Percentiles rank a stretch among this genome's conserved stretches.
These are phyloP conservation scores for Rutpela maculata DNA, from an alignment of 2,888 invertebrate genomes.

Conservation along the genomic window DNA sequence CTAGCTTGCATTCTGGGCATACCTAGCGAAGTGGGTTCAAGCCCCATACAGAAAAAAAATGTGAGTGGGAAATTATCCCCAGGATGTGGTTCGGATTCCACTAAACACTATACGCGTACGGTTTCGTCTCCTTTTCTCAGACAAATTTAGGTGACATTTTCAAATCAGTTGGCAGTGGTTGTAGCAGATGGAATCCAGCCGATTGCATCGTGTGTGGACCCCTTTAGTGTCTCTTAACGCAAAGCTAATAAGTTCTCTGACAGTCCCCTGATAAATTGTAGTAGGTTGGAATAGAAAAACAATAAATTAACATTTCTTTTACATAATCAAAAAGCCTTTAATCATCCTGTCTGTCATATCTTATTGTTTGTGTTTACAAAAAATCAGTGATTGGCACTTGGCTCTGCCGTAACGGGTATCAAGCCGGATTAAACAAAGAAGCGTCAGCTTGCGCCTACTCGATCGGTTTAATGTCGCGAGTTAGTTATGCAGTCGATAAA, in stretches of 20 bases:
- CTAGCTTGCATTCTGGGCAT: too few species aligned
- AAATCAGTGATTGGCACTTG: constrained; percentile 34
- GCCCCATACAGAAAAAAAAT: too few species aligned
- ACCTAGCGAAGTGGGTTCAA: too few species aligned
- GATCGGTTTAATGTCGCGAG: constrained; percentile 17
- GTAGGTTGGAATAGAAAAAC: constrained; percentile 43
- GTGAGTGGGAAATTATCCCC: too few species aligned
- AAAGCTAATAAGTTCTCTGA: constrained; percentile 20
- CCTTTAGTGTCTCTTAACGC: constrained; percentile 22
- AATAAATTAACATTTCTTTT: constrained; percentile 60
- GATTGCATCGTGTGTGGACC: not conserved
- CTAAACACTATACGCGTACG: too few species aligned
- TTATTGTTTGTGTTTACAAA: constrained; percentile 46
- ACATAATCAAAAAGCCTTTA: constrained; percentile 61
- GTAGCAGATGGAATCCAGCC: too few species aligned
- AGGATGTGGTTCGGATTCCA: too few species aligned
- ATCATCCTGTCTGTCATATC: constrained; percentile 57
- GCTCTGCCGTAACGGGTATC: not conserved
- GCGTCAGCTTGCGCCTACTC: not conserved
- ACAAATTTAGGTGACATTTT: too few species aligned
- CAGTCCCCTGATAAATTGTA: constrained; percentile 42
- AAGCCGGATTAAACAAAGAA: constrained; percentile 9
- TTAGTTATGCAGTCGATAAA: constrained; percentile 8
- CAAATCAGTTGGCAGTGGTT: too few species aligned
- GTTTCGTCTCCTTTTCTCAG: too few species aligned